Evolutionary conservation across 2,113 vertebrate species (phyloP), one percentile per base, ranked within the genome.

Genomic region (Onychorhynchus coronatus): DNA sequence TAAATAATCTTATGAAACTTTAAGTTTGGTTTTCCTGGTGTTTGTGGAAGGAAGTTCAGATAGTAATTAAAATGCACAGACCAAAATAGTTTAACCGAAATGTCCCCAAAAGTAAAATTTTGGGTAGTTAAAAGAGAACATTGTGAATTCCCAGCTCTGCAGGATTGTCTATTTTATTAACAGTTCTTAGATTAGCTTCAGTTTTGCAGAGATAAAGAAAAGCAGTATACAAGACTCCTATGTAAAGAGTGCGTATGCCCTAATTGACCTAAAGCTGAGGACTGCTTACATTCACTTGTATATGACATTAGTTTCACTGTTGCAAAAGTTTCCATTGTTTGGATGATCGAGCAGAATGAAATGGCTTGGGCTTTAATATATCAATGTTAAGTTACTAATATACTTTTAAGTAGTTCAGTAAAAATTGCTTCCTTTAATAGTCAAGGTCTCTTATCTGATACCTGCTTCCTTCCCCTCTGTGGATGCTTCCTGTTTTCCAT

Each of bases 401-500:
- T 16, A 19, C 31, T 72, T 94, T 78, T 25, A 88, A 96, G 41
- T 28, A 71, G 72, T 73, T 79, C n/a, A n/a, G 25, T 70, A 84
- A 86, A 76, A 82, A 91, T 94, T 72, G 8, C 68, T 94, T 95
- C 85, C 28, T 85, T 72, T 73, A 30, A 66, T 89, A 79, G 92
- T 73, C 91, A 78, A 77, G 58, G 76, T 89, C 93, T 86, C 49
- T 81, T 89, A 84, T 92, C 76, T 68, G 83, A 65, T 80, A 84
- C 41, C n/a, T 91, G 62, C 66, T 93, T 97, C 95, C 95, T 96
- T 95, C 46, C 61, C 8, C 46, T 87, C 41, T 3, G 0, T 63
- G 76, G 41, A 76, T 50, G 86, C 92, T 96, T 96, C 93, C 95
- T 96, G 91, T 96, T 96, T 96, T 96, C 92, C 53, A 75, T 66